Percentiles rank a stretch among this genome's conserved stretches.
phyloP scores from a whole-genome alignment of 2,113 vertebrate genomes.

The Melanerpes formicivorus region DNA sequence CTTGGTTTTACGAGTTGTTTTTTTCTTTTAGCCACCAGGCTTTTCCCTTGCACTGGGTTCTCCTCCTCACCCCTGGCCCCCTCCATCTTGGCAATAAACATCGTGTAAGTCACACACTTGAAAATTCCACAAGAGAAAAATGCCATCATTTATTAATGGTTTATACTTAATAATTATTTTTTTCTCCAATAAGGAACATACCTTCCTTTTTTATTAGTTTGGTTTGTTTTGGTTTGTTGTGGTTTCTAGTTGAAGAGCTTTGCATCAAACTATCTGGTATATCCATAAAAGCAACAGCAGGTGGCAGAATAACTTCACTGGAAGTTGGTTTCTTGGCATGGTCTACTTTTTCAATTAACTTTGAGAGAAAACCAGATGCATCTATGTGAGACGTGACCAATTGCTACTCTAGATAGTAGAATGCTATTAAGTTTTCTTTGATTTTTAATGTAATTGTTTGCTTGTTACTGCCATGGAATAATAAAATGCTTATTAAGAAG shows the following conservation, averaged over 20 bases:
- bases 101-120: not conserved
- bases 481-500: constrained; percentile 2
- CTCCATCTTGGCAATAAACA: not conserved
- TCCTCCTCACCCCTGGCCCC: not conserved
- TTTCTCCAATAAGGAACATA: not conserved
- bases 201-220: not conserved
- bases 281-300: constrained; percentile 66
- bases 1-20: not conserved
- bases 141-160: not conserved
- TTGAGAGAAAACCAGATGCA: constrained; percentile 39
- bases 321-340: not conserved
- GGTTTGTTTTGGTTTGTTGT: not conserved
- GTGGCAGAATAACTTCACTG: constrained; percentile 77
- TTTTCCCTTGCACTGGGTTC: not conserved
- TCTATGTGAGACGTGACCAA: constrained; percentile 31
- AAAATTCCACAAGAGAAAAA: not conserved
- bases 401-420: constrained; percentile 40
- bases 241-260: not conserved
- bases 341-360: constrained; percentile 3
- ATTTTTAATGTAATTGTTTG: not conserved
- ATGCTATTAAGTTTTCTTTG: constrained; percentile 49
- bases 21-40: not conserved
- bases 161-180: not conserved
- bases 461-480: not conserved
- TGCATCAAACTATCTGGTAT: not conserved